These are phyloP conservation scores for Drosophila repletoides DNA, from an alignment of 1,140 invertebrate genomes.

Conservation along the genomic window DNA sequence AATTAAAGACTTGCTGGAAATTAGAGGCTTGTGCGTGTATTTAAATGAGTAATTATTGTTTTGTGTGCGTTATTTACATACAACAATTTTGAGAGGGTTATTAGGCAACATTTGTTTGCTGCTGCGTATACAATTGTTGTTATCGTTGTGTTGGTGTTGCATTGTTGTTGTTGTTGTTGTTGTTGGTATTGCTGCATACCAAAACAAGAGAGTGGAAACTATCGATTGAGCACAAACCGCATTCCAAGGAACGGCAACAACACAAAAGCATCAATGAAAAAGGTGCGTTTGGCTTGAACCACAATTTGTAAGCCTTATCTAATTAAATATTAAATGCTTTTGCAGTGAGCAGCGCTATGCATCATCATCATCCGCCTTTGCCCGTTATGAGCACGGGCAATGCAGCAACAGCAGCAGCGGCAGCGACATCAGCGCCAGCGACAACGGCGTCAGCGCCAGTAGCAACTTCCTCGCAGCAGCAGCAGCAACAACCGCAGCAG, in stretches of 20 bases:
- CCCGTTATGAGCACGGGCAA: slow-evolving; percentile 53
- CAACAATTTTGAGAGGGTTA: too few species aligned
- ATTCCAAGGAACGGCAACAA: slow-evolving; percentile 52
- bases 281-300: slow-evolving; percentile 51
- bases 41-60: neutral
- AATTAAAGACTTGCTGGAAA: too few species aligned
- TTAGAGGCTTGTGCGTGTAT: too few species aligned
- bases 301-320: slow-evolving; percentile 13
- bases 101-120: slow-evolving; percentile 31
- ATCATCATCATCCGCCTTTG: slow-evolving; percentile 73
- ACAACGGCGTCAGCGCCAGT: neutral
- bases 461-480: slow-evolving; percentile 15
- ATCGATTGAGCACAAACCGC: slow-evolving; percentile 57
- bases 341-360: slow-evolving; percentile 62
- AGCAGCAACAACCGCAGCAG: slow-evolving; percentile 48
- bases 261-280: slow-evolving; percentile 61
- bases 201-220: slow-evolving; percentile 34
- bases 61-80: too few species aligned
- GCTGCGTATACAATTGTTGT: slow-evolving; percentile 29
- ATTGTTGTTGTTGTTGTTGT: slow-evolving; percentile 35
- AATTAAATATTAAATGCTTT: neutral
- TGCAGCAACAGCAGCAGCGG: neutral
- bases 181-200: slow-evolving; percentile 41
- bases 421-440: slow-evolving; percentile 13
- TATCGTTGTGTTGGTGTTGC: slow-evolving; percentile 42